Base-by-base conservation (phyloP, 2,797 vertebrate genomes). In the Sternarchorhynchus goeldii region DNA sequence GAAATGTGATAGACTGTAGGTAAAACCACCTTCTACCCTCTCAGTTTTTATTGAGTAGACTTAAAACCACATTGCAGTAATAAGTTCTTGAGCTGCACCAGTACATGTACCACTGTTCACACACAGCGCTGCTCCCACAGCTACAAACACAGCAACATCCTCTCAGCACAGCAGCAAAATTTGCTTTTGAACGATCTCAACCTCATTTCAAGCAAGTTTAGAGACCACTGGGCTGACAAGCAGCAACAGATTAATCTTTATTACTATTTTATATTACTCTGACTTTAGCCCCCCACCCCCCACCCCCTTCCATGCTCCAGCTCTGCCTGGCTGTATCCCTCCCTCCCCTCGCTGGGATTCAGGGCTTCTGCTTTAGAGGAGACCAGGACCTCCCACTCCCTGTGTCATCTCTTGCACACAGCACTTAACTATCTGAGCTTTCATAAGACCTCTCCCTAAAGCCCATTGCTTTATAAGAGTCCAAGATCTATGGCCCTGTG, bases 181-280 rank as follows among this genome's bases (percentile, higher is more conserved):
- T 90, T 91, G 88, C 91, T 91, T 91, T 92, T 91, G 92, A 93
- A 92, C 92, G 90, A 93, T 93, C 93, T 92, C 88, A 92, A 86
- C 88, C 92, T 93, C 91, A 93, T 93, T 93, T 92, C 90, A 89
- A 90, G 91, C 92, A 93, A 92, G 92, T 93, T 93, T 93, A 89
- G 92, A 93, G 93, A 91, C 92, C 89, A 92, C 92, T 89, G 90
- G 85, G 87, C 88, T 83, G 87, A 89, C 89, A 89, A 92, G 89
- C 86, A 91, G 92, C 92, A 93, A 92, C 90, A 93, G 91, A 94
- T 94, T 93, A 93, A 94, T 94, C 93, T 94, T 93, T 94, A 94
- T 94, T 93, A 94, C 90, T 89, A 89, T 88, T 93, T 93, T 91
- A 93, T 93, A 93, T 93, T 93, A 93, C 91, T 88, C 88, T 86